Evolutionary conservation across 2,113 vertebrate species (phyloP).

Genomic region (Paralichthys olivaceus): DNA sequence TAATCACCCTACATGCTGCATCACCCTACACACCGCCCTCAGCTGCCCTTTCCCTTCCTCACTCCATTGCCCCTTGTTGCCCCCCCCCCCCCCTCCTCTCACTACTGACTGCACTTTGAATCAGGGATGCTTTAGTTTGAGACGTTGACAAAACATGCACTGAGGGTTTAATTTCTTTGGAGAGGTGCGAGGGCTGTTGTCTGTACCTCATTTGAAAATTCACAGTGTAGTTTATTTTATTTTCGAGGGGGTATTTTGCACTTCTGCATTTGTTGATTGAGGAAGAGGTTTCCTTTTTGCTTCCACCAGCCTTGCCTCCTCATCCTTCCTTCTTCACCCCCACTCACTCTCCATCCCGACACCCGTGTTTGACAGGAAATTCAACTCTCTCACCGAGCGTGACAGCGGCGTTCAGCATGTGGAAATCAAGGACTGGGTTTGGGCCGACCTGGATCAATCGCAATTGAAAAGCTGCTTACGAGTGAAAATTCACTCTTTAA

Average conservation of each 20-base stretch:
- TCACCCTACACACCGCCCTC: slow-evolving; percentile 39
- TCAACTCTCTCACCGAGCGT: slow-evolving; percentile 17
- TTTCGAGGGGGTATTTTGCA: slow-evolving; percentile 66
- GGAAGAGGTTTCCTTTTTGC: slow-evolving; percentile 41
- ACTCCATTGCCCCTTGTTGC: neutral
- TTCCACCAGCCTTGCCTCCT: slow-evolving; percentile 47
- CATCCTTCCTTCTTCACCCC: slow-evolving; percentile 3
- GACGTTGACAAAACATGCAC: slow-evolving; percentile 67
- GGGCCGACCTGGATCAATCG: slow-evolving; percentile 42
- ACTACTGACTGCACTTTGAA: slow-evolving; percentile 80
- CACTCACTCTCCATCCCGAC: slow-evolving; percentile 15
- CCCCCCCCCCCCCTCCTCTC: slow-evolving; percentile 24
- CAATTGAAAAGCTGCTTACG: slow-evolving; percentile 37
- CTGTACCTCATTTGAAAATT: slow-evolving; percentile 20
- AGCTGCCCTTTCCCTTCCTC: slow-evolving; percentile 22
- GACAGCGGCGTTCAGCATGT: slow-evolving; percentile 18
- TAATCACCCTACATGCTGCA: slow-evolving; percentile 51
- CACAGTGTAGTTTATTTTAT: slow-evolving; percentile 26
- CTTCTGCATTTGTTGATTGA: slow-evolving; percentile 50
- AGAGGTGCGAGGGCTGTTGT: neutral
- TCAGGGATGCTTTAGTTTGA: slow-evolving; percentile 79
- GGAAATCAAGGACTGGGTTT: slow-evolving; percentile 7
- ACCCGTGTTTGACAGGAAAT: slow-evolving; percentile 29
- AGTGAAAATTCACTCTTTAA: slow-evolving; percentile 12
- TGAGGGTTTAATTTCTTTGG: slow-evolving; percentile 21